Conservation (phyloP, 2,797 vertebrate genomes). For the Argentina silus region DNA sequence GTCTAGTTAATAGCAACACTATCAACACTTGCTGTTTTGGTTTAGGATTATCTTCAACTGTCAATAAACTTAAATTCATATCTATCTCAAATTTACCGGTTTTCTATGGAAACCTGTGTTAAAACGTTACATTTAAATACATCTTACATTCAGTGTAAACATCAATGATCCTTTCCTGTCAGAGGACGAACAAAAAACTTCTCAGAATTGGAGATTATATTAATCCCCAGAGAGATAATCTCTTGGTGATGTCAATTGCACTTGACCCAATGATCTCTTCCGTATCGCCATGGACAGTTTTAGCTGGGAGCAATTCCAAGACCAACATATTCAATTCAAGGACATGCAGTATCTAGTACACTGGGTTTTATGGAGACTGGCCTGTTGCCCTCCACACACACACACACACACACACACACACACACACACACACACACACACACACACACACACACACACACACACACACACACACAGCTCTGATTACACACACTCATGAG, state of each 20-base stretch:
- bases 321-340: slow-evolving; percentile 61
- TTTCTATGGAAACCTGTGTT: too few relatives aligned
- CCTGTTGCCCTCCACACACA: slow-evolving; percentile 31
- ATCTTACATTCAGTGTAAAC: not conserved
- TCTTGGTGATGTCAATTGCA: slow-evolving; percentile 24
- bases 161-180: not conserved
- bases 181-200: not conserved
- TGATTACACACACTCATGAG: not conserved
- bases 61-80: not conserved
- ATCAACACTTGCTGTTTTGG: not conserved
- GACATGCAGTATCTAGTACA: slow-evolving; percentile 46
- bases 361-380: slow-evolving; percentile 4
- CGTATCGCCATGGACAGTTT: slow-evolving; percentile 57
- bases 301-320: slow-evolving; percentile 53
- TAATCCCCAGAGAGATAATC: not conserved
- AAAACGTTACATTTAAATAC: not conserved
- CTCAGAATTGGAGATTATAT: not conserved
- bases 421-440: slow-evolving; percentile 7
- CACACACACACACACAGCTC: not conserved
- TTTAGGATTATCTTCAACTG: not conserved
- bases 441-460: slow-evolving; percentile 17
- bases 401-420: slow-evolving; percentile 36
- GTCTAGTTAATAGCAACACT: too few relatives aligned
- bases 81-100: too few relatives aligned
- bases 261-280: slow-evolving; percentile 49